Evolutionary conservation across 2,113 vertebrate genomes (phyloP).

Genomic region (Naja naja): DNA sequence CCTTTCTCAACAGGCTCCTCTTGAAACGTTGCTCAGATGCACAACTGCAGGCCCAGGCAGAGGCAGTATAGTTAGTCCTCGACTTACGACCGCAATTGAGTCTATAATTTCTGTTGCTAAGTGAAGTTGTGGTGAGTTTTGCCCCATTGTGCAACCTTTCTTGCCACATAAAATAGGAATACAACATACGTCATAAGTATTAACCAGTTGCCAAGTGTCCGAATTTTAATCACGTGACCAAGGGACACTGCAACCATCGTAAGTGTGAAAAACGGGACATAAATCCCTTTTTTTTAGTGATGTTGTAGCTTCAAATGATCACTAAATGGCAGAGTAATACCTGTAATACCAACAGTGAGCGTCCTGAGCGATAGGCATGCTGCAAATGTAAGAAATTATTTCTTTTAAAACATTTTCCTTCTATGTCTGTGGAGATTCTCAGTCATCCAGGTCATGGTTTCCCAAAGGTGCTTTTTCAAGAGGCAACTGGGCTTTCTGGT

Average conservation of each 20-base stretch:
- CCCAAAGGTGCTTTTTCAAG: too few species aligned
- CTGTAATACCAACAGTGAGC: neutral
- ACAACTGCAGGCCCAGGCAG: neutral
- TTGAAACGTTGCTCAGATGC: neutral
- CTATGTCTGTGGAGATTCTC: too few species aligned
- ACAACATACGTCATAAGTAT: neutral
- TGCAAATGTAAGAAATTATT: neutral
- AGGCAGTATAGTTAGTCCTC: neutral
- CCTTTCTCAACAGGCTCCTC: neutral
- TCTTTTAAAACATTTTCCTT: neutral
- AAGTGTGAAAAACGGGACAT: too few species aligned
- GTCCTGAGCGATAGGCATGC: neutral
- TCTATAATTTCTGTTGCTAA: neutral
- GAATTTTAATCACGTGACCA: neutral
- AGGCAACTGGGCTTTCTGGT: too few species aligned
- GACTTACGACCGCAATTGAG: neutral
- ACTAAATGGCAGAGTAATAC: neutral
- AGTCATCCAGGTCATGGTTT: too few species aligned
- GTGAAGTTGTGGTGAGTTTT: neutral
- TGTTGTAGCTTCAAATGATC: too few species aligned
- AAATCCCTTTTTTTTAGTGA: too few species aligned
- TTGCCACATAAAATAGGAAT: neutral
- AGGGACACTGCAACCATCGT: neutral
- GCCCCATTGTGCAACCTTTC: neutral
- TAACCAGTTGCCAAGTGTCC: neutral